These are phyloP conservation scores for Liolophura sinensis DNA, from an alignment of 1,140 invertebrate genomes.

Conservation along the genomic window DNA sequence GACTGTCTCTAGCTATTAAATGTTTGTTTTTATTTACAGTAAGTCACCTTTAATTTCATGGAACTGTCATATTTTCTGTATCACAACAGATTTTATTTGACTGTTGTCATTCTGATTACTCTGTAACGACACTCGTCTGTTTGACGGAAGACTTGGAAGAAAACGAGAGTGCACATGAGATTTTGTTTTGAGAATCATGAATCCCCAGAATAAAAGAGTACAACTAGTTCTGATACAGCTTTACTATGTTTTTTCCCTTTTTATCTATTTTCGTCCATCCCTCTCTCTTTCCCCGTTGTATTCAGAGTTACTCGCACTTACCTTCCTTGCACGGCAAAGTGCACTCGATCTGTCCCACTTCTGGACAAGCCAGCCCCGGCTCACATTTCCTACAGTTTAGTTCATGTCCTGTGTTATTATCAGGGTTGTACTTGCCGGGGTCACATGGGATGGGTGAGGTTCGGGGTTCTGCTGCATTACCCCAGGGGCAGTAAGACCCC, in stretches of 20 bases:
- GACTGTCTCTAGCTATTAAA: too few relatives aligned
- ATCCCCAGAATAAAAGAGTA: too few relatives aligned
- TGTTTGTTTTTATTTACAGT: too few relatives aligned
- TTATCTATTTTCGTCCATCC: neutral
- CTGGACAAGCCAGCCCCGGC: constrained; percentile 42
- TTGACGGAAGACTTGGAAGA: too few relatives aligned
- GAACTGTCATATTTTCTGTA: too few relatives aligned
- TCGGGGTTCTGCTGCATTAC: constrained; percentile 31
- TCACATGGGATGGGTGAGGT: constrained; percentile 40
- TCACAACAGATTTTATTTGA: too few relatives aligned
- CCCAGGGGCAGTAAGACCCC: constrained; percentile 49
- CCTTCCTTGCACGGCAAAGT: constrained; percentile 43
- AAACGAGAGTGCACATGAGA: too few relatives aligned
- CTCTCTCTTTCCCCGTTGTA: constrained; percentile 1
- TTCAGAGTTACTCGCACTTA: constrained; percentile 13
- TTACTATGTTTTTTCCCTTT: constrained; percentile 1
- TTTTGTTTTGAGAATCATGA: neutral
- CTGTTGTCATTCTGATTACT: too few relatives aligned
- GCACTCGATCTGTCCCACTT: constrained; percentile 35
- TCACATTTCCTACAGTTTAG: constrained; percentile 49
- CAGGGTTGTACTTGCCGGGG: constrained; percentile 48
- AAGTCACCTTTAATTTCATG: too few relatives aligned
- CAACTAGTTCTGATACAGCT: too few relatives aligned
- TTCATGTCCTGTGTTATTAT: constrained; percentile 33
- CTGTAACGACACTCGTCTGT: too few relatives aligned